These are phyloP conservation scores for Aporophyla lueneburgensis DNA, from an alignment of 2,888 invertebrate genomes.

Conservation along the genomic window DNA sequence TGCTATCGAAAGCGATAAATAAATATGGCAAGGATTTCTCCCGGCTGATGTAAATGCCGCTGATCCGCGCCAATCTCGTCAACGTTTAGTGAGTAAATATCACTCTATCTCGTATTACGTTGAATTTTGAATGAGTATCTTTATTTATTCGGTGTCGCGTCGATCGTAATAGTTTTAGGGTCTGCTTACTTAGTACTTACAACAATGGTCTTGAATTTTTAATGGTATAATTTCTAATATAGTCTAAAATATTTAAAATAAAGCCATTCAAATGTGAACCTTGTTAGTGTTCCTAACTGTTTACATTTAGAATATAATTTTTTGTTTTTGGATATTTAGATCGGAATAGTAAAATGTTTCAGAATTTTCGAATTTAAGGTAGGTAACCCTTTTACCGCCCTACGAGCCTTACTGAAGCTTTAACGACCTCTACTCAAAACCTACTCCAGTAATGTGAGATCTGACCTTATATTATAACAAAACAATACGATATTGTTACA, in stretches of 20 bases:
- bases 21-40: conserved; percentile 82
- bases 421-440: conserved; percentile 23
- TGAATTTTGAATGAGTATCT: conserved; percentile 34
- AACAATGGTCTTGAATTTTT: background rate
- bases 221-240: background rate
- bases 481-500: conserved; percentile 23
- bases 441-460: conserved; percentile 32
- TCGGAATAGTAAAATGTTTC: too few relatives aligned
- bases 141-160: conserved; percentile 18
- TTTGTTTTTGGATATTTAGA: too few relatives aligned
- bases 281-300: background rate
- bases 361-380: conserved; percentile 11
- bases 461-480: conserved; percentile 38
- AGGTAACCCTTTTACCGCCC: conserved; percentile 9
- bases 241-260: background rate
- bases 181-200: background rate
- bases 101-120: conserved; percentile 10
- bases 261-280: background rate
- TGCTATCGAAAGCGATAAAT: conserved; percentile 83
- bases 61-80: conserved; percentile 53
- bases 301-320: background rate
- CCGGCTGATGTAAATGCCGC: conserved; percentile 61
- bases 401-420: conserved; percentile 16
- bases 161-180: conserved; percentile 3
- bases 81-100: conserved; percentile 58